These are phyloP conservation scores for Grantiella picta DNA, from an alignment of 2,113 vertebrate genomes.

Conservation along the genomic window DNA sequence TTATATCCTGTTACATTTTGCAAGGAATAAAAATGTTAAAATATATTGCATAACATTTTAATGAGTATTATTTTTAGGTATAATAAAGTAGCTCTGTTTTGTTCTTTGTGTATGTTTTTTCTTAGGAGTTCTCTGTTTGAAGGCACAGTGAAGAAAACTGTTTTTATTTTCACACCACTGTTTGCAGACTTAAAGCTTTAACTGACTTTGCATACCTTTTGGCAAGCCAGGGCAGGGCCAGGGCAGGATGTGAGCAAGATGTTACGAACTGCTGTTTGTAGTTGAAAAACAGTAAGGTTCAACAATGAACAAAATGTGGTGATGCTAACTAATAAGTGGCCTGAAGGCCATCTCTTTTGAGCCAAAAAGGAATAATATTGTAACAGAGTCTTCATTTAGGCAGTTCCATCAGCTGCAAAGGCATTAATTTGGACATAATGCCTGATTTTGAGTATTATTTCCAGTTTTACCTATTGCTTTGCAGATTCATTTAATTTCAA, in stretches of 20 bases:
- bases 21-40: neutral
- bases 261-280: neutral
- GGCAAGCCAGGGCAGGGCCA: accelerated
- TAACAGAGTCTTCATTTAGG: neutral
- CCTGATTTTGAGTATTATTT: neutral
- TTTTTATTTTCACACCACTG: neutral
- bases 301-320: neutral
- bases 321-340: neutral
- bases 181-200: neutral
- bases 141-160: neutral
- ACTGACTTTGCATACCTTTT: neutral
- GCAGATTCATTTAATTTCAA: neutral
- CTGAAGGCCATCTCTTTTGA: neutral
- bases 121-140: neutral
- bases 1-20: neutral
- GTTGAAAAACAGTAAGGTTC: neutral
- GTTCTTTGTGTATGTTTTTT: neutral
- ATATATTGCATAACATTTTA: neutral
- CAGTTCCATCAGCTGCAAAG: neutral
- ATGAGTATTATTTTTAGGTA: neutral
- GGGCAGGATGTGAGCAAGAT: neutral
- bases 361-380: neutral
- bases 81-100: neutral
- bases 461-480: neutral
- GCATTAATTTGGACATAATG: neutral